Percentiles rank a stretch among this genome's conserved stretches.
Evolutionary conservation across 2,113 vertebrate species (phyloP).

Genomic region (Eulacestoma nigropectus): DNA sequence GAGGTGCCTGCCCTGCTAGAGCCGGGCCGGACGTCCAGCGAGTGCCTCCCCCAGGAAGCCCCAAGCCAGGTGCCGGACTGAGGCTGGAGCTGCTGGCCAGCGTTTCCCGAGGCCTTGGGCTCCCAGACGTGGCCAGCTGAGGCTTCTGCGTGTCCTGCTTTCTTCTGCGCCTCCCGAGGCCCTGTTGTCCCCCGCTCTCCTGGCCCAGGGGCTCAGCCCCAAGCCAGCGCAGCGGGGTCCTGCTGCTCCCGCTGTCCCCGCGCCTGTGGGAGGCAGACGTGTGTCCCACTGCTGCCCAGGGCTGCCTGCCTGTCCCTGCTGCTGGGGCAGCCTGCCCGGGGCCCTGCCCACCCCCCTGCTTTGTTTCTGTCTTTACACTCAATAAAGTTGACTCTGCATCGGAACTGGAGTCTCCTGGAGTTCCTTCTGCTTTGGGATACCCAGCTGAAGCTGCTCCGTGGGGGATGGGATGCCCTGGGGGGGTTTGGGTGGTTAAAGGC

Average conservation of each 20-base stretch:
- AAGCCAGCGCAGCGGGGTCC: not conserved
- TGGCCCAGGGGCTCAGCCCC: too few species aligned
- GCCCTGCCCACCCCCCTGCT: not conserved
- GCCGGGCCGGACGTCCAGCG: not conserved
- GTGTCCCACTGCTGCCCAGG: not conserved
- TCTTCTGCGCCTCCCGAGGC: too few species aligned
- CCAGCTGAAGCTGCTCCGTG: accelerated
- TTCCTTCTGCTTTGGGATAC: accelerated
- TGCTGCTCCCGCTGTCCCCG: not conserved
- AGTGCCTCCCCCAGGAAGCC: not conserved
- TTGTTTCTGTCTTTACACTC: not conserved
- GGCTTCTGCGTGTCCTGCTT: too few species aligned
- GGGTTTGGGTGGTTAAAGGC: too few species aligned
- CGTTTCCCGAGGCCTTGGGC: not conserved
- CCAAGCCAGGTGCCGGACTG: not conserved
- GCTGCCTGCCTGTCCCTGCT: not conserved
- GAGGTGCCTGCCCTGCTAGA: not conserved
- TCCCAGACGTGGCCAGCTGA: too few species aligned
- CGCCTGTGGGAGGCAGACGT: too few species aligned
- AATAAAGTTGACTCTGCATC: not conserved
- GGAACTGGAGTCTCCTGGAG: not conserved
- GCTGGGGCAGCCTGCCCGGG: not conserved
- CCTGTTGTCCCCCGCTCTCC: too few species aligned
- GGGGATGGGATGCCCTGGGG: too few species aligned
- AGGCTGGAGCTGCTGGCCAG: not conserved